Evolutionary conservation across 2,888 invertebrate genomes (phyloP), one percentile per base, ranked within the genome.

Genomic region (Thymelicus acteon): DNA sequence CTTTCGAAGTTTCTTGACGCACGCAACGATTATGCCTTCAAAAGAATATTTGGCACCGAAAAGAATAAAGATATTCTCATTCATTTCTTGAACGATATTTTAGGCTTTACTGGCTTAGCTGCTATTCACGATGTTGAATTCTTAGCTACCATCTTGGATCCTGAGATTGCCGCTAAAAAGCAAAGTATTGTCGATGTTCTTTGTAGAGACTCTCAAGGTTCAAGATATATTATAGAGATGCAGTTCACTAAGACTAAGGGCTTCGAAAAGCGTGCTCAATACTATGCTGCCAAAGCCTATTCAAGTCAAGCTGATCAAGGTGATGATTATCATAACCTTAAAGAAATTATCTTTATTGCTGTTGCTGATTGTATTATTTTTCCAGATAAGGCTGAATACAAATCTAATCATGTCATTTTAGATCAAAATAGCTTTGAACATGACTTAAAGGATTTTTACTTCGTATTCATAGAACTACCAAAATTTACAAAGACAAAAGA

Each of bases 291-390:
- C n/a, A n/a, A 67, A 64, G 71, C 67, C 58, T 72, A 72, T 58
- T 72, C 77, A 76, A 78, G 80, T 15, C 79, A 80, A 75, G 72
- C 75, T 72, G 73, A 73, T 72, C 72, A 76, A 72, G 77, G 77
- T 72, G 78, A 73, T 72, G 15, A 76, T 62, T 78, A 78, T 68
- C 40, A 66, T 74, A 67, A 80, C 19, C 75, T 80, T 67, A 76
- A 81, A 65, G 73, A 77, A 77, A 70, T 79, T 71, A 74, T 81
- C 76, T 81, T 80, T 73, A 79, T 79, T 75, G 80, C 79, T 75
- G 77, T 80, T 75, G 79, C 79, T 67, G 75, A 81, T 77, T 77
- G 74, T 77, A 77, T 74, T 40, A 49, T 80, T 24, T 78, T 80
- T 78, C 79, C 81, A 73, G 68, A 77, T 69, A 75, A 81, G 75